Conservation (phyloP, 2,888 invertebrate species). For the Glaucopsyche alexis region DNA sequence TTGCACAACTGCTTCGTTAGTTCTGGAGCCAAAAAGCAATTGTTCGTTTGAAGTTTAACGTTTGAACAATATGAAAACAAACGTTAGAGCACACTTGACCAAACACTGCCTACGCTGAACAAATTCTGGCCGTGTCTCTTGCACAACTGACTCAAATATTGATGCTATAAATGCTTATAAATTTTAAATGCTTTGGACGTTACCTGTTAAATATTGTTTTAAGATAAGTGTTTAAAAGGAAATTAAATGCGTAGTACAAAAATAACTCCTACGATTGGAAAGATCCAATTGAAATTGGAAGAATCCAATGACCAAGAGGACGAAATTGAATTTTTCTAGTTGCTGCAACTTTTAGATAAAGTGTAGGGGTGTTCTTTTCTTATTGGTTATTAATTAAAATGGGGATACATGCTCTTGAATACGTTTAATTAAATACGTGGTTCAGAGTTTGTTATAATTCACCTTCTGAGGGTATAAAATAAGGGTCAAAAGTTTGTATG, state of each 20-base stretch:
- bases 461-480: no score
- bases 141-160: neutral
- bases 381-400: no score
- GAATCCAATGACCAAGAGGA: no score
- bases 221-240: neutral
- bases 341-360: no score
- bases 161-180: neutral
- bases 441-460: no score
- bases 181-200: neutral
- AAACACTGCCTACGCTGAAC: constrained; percentile 19
- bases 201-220: neutral
- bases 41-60: constrained; percentile 16
- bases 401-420: no score
- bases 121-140: neutral
- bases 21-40: constrained; percentile 24
- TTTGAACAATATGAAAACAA: neutral
- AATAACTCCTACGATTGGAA: no score
- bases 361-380: no score
- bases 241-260: neutral
- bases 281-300: no score
- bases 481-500: no score
- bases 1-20: constrained; percentile 21
- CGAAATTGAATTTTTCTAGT: neutral
- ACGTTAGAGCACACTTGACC: constrained; percentile 16
- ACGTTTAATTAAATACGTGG: no score